A percentile compares a stretch with the other conserved stretches of the same genome.
Conservation (phyloP, 2,797 vertebrate species). For the Enteromius anoplus region DNA sequence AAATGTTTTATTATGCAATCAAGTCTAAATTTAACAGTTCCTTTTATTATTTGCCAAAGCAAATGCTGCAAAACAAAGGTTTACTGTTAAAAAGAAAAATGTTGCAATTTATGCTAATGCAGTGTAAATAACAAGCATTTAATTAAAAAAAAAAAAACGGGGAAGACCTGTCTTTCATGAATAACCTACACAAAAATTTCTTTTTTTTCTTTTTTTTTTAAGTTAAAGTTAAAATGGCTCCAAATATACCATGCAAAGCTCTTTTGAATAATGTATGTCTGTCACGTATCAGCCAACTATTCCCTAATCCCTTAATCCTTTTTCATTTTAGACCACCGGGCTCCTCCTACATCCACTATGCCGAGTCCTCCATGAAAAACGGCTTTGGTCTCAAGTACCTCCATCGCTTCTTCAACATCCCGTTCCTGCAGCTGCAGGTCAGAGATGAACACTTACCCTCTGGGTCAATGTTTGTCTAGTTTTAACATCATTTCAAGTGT, state of each 20-base stretch:
- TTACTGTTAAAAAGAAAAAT: too few species aligned
- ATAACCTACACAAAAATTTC: not conserved
- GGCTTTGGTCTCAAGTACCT: constrained; percentile 87
- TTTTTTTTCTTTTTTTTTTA: not conserved
- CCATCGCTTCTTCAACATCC: constrained; percentile 89
- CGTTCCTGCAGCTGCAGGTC: constrained; percentile 88
- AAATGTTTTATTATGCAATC: not conserved
- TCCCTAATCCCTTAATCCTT: constrained; percentile 14
- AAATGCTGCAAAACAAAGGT: too few species aligned
- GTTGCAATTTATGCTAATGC: not conserved
- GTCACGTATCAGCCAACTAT: constrained; percentile 5
- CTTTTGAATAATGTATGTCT: constrained; percentile 5
- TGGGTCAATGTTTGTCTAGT: not conserved
- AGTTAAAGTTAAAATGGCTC: not conserved
- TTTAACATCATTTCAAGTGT: not conserved
- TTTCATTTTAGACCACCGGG: constrained; percentile 78
- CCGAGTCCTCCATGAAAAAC: constrained; percentile 89
- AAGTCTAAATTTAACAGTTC: not conserved
- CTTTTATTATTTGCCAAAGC: not conserved
- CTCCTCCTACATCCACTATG: constrained; percentile 85
- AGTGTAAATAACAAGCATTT: not conserved
- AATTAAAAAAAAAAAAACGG: too few species aligned
- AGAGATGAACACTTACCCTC: constrained; percentile 9
- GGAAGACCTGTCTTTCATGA: not conserved
- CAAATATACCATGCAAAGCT: constrained; percentile 18